Conservation (phyloP, 2,797 vertebrate genomes). For the Falco columbarius region DNA sequence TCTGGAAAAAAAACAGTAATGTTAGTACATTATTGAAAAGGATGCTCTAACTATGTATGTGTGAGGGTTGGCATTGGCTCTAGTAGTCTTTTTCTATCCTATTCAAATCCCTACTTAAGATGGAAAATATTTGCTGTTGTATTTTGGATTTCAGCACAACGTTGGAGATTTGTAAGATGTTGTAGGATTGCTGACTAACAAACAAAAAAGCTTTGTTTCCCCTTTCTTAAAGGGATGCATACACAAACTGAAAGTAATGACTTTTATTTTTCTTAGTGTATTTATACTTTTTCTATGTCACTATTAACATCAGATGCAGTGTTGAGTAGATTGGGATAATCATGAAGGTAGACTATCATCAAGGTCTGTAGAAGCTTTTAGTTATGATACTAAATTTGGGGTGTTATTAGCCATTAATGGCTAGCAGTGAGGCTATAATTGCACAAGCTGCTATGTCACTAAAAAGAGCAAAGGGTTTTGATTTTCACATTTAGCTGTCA, state of each 20-base stretch:
- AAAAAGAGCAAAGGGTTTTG: neutral
- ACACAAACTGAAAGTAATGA: neutral
- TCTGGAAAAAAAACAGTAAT: neutral
- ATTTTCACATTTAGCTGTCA: neutral
- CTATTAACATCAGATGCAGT: neutral
- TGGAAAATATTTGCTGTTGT: neutral
- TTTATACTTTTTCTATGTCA: fast-evolving
- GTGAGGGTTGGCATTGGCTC: neutral
- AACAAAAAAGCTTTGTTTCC: neutral
- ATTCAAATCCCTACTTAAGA: neutral
- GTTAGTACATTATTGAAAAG: neutral
- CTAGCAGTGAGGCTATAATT: neutral
- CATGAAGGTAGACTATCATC: neutral
- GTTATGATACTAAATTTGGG: neutral
- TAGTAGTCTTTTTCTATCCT: neutral
- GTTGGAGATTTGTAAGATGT: neutral
- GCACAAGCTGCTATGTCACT: neutral
- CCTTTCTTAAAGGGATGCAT: neutral
- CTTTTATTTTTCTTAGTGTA: neutral
- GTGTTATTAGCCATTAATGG: neutral
- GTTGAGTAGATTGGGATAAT: neutral
- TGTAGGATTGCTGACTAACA: neutral
- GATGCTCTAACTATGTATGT: neutral
- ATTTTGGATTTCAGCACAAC: neutral
- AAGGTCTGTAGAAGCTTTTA: neutral